A percentile compares a stretch with the other conserved stretches of the same genome.
phyloP scores from a whole-genome alignment of 2,113 vertebrate genomes.

The Bambusicola thoracicus region DNA sequence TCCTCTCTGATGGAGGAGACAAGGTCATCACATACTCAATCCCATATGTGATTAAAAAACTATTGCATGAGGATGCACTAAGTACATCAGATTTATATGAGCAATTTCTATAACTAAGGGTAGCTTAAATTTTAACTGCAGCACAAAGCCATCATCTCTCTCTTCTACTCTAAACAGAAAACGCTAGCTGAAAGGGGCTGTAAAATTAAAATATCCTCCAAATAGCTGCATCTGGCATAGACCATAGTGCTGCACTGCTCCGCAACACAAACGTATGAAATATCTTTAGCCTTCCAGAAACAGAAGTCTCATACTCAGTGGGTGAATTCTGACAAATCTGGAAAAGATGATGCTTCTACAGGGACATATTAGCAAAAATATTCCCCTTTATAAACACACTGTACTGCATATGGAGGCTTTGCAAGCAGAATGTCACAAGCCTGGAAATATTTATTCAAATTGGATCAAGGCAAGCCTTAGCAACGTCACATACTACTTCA shows the following conservation, averaged over 20 bases:
- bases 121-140: background rate
- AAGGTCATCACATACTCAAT: background rate
- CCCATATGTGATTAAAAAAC: background rate
- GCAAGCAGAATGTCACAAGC: background rate
- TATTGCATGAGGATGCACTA: background rate
- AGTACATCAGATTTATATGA: background rate
- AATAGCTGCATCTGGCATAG: background rate
- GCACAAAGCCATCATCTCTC: background rate
- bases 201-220: background rate
- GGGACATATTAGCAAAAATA: background rate
- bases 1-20: background rate
- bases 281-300: background rate
- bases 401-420: background rate
- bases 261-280: background rate
- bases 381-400: background rate
- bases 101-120: background rate
- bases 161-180: background rate
- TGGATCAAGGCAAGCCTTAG: background rate
- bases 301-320: background rate
- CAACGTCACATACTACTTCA: background rate
- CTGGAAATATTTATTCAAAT: conserved; percentile 11
- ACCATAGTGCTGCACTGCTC: background rate
- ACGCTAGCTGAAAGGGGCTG: background rate
- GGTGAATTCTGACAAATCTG: background rate
- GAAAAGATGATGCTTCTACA: background rate